These are phyloP conservation scores for Pseudopleuronectes americanus DNA, from an alignment of 2,797 vertebrate species.

Conservation along the genomic window DNA sequence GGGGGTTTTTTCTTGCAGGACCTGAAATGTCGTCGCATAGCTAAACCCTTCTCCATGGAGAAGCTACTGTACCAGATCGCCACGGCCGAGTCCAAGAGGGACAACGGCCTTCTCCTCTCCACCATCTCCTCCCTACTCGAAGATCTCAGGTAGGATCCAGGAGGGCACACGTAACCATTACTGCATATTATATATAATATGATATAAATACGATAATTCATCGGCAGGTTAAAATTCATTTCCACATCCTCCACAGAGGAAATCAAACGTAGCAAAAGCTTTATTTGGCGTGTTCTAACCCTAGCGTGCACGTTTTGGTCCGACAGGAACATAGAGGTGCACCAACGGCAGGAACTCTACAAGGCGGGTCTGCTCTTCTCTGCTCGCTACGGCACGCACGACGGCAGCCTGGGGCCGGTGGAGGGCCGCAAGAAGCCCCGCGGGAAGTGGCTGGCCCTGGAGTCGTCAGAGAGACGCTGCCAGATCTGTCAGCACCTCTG, in stretches of 20 bases:
- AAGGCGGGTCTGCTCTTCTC: slow-evolving; percentile 95
- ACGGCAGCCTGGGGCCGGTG: slow-evolving; percentile 80
- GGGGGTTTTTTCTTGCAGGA: slow-evolving; percentile 85
- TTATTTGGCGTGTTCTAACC: no score
- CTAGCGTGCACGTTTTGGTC: not conserved
- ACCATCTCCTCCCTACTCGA: slow-evolving; percentile 95
- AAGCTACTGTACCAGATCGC: slow-evolving; percentile 99
- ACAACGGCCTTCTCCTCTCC: slow-evolving; percentile 93
- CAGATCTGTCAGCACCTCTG: slow-evolving; percentile 98
- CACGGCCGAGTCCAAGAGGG: slow-evolving; percentile 95
- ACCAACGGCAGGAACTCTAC: slow-evolving; percentile 93
- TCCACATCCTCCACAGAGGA: not conserved
- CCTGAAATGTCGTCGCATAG: slow-evolving; percentile 95
- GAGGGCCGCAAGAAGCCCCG: slow-evolving; percentile 97
- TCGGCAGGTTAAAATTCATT: not conserved
- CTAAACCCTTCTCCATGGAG: slow-evolving; percentile 99
- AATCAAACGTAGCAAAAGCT: no score
- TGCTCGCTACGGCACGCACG: slow-evolving; percentile 94
- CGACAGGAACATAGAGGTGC: slow-evolving; percentile 95
- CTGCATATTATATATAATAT: no score
- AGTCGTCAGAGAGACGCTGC: slow-evolving; percentile 96
- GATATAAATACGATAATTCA: no score
- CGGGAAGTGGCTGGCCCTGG: slow-evolving; percentile 93
- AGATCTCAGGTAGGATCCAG: slow-evolving; percentile 92
- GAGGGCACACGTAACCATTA: not conserved